Base-by-base conservation (phyloP, 2,888 invertebrate species). In the Dasysyrphus albostriatus region DNA sequence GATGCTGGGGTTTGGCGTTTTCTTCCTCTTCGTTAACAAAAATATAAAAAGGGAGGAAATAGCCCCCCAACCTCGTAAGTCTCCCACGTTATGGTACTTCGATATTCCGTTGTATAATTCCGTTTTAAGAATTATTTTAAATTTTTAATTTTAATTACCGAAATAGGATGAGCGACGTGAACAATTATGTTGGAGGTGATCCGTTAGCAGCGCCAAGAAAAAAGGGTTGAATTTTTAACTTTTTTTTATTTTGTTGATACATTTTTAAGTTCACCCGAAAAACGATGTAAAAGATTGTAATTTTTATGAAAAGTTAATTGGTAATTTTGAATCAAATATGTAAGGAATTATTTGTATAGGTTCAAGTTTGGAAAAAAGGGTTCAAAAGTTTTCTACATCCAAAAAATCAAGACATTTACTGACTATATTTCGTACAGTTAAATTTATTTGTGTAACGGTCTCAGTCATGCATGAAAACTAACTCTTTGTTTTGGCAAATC, bases 61-160 rank as follows among this genome's bases (percentile, higher is more conserved):
- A 65, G 29, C 32, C 19, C 2, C 44, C 47, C 7, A 19, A 3
- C 16, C 76, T 47, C n/a, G 8, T 16, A 44, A 14, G 24, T 8
- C 8, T 24, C 24, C 3, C 54, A 39, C 3, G 14, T 10, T 7
- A n/a, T n/a, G n/a, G 6, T 73, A 77, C 83, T 72, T 73, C 61
- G 70, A 80, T 72, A 72, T 80, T 72, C 80, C 42, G 63, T 49
- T 67, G 84, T 58, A 37, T 49, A 79, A 72, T 83, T 78, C 51
- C 70, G 24, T 87, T 87, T 74, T 78, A 58, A 77, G 56, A 87
- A 87, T 87, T 83, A 75, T 79, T 79, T 83, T 87, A 75, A 87
- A 87, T 87, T 83, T 87, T 87, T 87, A 87, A 87, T 87, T 83
- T 87, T 87, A 87, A 87, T 87, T 83, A 83, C 78, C 65, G 61